phyloP scores from a whole-genome alignment of 2,113 vertebrate species.

The Cyanoliseus patagonus region DNA sequence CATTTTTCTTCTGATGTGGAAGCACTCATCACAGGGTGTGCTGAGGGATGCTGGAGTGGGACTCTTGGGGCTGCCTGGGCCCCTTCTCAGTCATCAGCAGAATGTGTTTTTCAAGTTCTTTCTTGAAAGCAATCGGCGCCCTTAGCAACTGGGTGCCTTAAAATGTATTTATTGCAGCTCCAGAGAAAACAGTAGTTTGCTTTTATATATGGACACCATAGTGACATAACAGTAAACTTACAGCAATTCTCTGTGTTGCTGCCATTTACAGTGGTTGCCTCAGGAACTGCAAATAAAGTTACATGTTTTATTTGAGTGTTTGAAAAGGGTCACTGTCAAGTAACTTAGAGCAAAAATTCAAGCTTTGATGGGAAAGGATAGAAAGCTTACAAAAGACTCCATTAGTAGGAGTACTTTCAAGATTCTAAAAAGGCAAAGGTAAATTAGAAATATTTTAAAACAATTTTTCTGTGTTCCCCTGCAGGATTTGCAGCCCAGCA shows the following conservation, averaged over 20 bases:
- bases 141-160: slow-evolving; percentile 59
- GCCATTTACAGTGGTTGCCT: slow-evolving; percentile 61
- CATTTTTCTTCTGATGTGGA: not conserved
- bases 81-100: not conserved
- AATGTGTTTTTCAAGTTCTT: not conserved
- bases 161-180: slow-evolving; percentile 58
- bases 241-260: slow-evolving; percentile 49
- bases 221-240: slow-evolving; percentile 71
- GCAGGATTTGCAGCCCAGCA: not conserved
- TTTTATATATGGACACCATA: slow-evolving; percentile 68
- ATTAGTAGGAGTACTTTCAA: not conserved
- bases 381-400: not conserved
- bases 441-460: not conserved
- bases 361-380: not conserved
- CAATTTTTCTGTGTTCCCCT: not conserved
- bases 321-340: slow-evolving; percentile 45
- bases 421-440: not conserved
- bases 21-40: fast-evolving
- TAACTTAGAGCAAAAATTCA: not conserved
- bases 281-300: slow-evolving; percentile 65
- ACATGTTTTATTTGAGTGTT: slow-evolving; percentile 39
- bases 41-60: not conserved
- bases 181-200: slow-evolving; percentile 63
- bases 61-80: not conserved
- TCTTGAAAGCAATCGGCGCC: not conserved